Evolutionary conservation across 2,888 invertebrate species (phyloP).

Genomic region (Polia nebulosa): DNA sequence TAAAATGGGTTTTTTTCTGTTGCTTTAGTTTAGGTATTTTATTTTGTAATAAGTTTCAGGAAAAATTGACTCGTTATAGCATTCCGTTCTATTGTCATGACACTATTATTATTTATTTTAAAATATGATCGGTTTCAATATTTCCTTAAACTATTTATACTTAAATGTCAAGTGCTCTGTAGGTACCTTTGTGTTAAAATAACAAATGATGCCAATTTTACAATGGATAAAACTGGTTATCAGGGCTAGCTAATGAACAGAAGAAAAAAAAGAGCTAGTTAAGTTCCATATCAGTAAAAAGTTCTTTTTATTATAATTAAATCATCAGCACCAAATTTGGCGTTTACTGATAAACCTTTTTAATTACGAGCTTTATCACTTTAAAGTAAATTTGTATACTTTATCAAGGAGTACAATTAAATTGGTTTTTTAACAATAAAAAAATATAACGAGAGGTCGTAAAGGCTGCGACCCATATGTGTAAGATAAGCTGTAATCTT

Average conservation of each 20-base stretch:
- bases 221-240: conserved; percentile 49
- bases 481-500: conserved; percentile 68
- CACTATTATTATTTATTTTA: conserved; percentile 20
- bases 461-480: conserved; percentile 60
- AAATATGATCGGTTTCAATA: conserved; percentile 10
- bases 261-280: conserved; percentile 45
- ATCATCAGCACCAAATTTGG: conserved; percentile 60
- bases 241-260: conserved; percentile 44
- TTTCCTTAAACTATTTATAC: conserved; percentile 23
- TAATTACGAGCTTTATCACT: conserved; percentile 61
- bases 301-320: conserved; percentile 51
- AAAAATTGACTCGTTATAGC: conserved; percentile 17
- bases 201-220: conserved; percentile 35
- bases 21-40: conserved; percentile 9
- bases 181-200: conserved; percentile 19
- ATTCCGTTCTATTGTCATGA: conserved; percentile 26
- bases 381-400: conserved; percentile 44
- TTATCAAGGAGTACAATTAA: conserved; percentile 53
- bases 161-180: not conserved
- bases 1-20: conserved; percentile 7
- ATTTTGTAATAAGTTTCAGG: not conserved
- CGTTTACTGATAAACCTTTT: conserved; percentile 64
- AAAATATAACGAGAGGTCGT: conserved; percentile 63
- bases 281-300: conserved; percentile 38
- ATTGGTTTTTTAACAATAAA: conserved; percentile 62